A percentile compares a stretch with the other conserved stretches of the same genome.
Evolutionary conservation across 2,113 vertebrate species (phyloP).

Genomic region (Marmota flaviventris): DNA sequence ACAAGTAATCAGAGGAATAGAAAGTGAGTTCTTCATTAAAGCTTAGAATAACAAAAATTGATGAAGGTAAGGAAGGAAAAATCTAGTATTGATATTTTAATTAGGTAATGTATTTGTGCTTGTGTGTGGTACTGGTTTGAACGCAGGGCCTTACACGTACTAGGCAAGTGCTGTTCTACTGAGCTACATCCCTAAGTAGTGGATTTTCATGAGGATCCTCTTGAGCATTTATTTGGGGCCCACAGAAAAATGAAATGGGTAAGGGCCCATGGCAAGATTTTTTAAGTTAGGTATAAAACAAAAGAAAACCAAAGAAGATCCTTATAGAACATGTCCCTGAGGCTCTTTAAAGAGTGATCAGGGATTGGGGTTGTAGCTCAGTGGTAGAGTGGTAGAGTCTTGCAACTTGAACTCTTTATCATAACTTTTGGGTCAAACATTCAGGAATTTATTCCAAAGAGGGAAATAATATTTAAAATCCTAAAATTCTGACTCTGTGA

Average conservation of each 20-base stretch:
- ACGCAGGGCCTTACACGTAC: background rate
- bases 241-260: background rate
- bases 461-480: constrained; percentile 42
- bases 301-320: background rate
- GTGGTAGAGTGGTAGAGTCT: no score
- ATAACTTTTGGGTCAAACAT: constrained; percentile 17
- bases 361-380: no score
- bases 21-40: constrained; percentile 16
- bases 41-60: constrained; percentile 19
- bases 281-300: background rate
- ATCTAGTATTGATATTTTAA: background rate
- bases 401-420: background rate
- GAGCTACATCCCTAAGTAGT: background rate
- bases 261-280: background rate
- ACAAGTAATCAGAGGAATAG: constrained; percentile 18
- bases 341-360: background rate
- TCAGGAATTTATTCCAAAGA: constrained; percentile 15
- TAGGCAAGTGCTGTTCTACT: background rate
- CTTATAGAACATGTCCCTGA: background rate
- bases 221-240: background rate
- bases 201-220: background rate
- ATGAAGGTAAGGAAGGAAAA: constrained; percentile 31
- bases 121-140: no score
- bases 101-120: background rate
- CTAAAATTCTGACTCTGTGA: background rate